Evolutionary conservation across 2,888 invertebrate species (phyloP).

Genomic region (Hecatera dysodea): DNA sequence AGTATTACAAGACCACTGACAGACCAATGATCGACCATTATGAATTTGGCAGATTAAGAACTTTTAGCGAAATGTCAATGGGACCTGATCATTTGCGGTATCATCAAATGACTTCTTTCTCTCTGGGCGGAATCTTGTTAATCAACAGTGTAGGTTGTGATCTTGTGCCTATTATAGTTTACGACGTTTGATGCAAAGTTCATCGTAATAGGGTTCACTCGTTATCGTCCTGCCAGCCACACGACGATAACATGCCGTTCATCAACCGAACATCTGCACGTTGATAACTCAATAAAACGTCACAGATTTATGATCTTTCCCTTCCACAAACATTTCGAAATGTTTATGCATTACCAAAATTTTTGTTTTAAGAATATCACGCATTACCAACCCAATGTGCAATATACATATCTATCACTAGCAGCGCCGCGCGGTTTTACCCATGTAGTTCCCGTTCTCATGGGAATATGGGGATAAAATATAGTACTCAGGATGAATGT

Average conservation of each 20-base stretch:
- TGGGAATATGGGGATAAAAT: no score
- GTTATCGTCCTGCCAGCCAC: slow-evolving; percentile 57
- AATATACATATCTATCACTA: slow-evolving; percentile 3
- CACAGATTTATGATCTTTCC: slow-evolving; percentile 34
- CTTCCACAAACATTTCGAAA: slow-evolving; percentile 16
- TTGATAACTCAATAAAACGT: slow-evolving; percentile 47
- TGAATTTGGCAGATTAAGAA: no score
- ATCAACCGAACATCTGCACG: slow-evolving; percentile 50
- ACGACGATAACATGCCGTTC: slow-evolving; percentile 46
- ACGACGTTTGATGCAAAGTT: slow-evolving; percentile 56
- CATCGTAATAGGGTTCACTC: slow-evolving; percentile 56
- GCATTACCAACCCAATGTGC: background rate
- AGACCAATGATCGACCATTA: no score
- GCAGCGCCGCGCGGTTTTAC: no score
- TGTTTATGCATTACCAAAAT: slow-evolving; percentile 29
- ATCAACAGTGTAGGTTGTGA: slow-evolving; percentile 23
- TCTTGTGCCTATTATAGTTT: slow-evolving; percentile 30
- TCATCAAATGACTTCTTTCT: no score
- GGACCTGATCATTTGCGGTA: slow-evolving; percentile 3
- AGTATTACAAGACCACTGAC: no score
- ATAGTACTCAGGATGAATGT: no score
- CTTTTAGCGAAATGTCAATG: no score
- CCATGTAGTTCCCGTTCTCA: no score
- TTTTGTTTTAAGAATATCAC: slow-evolving; percentile 31
- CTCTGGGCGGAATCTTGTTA: slow-evolving; percentile 16